These are phyloP conservation scores for Spinus olivaceus DNA, from an alignment of 2,797 vertebrate genomes.

Conservation along the genomic window DNA sequence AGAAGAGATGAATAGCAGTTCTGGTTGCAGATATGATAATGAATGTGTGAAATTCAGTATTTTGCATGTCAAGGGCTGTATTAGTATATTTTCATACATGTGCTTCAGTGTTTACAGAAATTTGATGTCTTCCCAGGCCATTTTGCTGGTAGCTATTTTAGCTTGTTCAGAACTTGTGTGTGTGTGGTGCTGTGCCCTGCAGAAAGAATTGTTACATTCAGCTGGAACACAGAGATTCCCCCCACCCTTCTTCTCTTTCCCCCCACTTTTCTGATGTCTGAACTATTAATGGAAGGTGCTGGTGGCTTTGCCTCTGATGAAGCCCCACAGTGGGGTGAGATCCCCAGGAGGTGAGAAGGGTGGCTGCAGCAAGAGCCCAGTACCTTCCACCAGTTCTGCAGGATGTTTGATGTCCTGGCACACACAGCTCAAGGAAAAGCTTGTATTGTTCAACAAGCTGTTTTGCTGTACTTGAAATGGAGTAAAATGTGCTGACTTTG, in stretches of 20 bases:
- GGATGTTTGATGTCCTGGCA: background rate
- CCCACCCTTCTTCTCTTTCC: rapidly evolving
- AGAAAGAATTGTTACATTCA: background rate
- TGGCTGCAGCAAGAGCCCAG: background rate
- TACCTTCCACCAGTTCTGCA: background rate
- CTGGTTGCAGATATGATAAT: background rate
- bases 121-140: background rate
- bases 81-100: background rate
- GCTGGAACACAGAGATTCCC: background rate
- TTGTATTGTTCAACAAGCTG: background rate
- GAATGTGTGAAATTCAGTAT: background rate
- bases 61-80: background rate
- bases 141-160: background rate
- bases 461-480: background rate
- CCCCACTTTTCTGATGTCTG: background rate
- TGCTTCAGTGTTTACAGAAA: background rate
- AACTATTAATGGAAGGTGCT: background rate
- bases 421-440: background rate
- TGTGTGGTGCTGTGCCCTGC: background rate
- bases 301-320: background rate
- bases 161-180: background rate
- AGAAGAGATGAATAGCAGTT: background rate
- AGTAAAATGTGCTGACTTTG: background rate
- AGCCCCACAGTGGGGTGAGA: background rate
- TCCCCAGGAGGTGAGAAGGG: background rate